Evolutionary conservation across 2,113 vertebrate species (phyloP).

Genomic region (Leptodactylus fuscus): DNA sequence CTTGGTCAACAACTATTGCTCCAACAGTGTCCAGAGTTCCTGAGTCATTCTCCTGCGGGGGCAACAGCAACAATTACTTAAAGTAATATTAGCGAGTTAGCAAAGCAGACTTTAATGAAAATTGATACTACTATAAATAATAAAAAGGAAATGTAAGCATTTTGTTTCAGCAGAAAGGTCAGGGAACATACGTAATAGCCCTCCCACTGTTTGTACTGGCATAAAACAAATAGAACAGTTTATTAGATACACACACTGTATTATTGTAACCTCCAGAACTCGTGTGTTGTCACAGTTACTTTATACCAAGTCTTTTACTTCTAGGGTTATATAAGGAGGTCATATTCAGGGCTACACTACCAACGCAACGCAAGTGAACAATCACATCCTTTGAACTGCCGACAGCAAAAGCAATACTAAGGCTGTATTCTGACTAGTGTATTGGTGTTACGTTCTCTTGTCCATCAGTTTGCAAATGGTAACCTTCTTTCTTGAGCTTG

Average conservation of each 20-base stretch:
- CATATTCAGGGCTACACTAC: not conserved
- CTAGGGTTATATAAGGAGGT: slow-evolving; percentile 4
- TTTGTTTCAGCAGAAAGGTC: slow-evolving; percentile 52
- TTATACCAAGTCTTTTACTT: slow-evolving; percentile 15
- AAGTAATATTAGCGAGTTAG: slow-evolving; percentile 41
- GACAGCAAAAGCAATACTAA: not conserved
- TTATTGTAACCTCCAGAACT: slow-evolving; percentile 53
- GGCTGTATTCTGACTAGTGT: not conserved
- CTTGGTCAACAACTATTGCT: slow-evolving; percentile 93
- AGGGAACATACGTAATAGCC: slow-evolving; percentile 37
- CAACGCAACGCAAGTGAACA: not conserved
- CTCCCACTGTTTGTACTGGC: slow-evolving; percentile 45
- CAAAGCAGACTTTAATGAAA: slow-evolving; percentile 33
- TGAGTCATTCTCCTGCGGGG: slow-evolving; percentile 84
- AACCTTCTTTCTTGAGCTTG: not conserved
- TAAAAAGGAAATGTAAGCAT: slow-evolving; percentile 59
- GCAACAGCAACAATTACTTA: slow-evolving; percentile 46
- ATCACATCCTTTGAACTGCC: not conserved
- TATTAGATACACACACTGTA: slow-evolving; percentile 43
- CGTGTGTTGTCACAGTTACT: slow-evolving; percentile 31
- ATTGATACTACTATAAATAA: slow-evolving; percentile 37
- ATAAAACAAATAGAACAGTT: slow-evolving; percentile 51
- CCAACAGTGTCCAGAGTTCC: slow-evolving; percentile 94
- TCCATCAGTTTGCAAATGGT: not conserved
- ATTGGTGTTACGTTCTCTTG: not conserved